Conservation (phyloP, 2,113 vertebrate genomes). For the Pelusios castaneus region DNA sequence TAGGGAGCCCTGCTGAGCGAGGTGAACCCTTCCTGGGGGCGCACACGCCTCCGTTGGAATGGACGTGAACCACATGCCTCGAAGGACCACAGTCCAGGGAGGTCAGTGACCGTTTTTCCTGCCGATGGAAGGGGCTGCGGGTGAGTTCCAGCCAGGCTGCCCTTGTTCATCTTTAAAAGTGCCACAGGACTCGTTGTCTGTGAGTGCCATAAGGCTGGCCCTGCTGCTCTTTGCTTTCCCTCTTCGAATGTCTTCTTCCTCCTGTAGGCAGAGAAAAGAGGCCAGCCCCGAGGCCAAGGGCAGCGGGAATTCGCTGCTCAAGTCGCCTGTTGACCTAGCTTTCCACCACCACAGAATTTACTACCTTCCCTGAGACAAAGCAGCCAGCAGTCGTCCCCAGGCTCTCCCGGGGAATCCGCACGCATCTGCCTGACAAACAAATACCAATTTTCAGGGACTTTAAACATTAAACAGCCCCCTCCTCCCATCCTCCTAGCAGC, state of each 20-base stretch:
- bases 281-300: constrained; percentile 42
- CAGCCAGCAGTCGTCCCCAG: background rate
- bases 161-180: no score
- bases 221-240: accelerated
- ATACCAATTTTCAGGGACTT: constrained; percentile 51
- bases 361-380: background rate
- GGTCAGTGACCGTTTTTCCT: background rate
- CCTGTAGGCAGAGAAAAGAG: background rate
- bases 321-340: background rate
- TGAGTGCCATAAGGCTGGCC: background rate
- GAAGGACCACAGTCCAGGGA: no score
- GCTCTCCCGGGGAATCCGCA: constrained; percentile 40
- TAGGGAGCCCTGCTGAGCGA: background rate
- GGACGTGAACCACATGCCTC: no score
- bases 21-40: background rate
- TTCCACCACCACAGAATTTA: background rate
- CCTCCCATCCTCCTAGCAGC: background rate
- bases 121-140: background rate
- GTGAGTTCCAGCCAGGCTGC: accelerated
- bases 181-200: no score
- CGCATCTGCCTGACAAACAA: constrained; percentile 30
- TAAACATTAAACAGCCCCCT: constrained; percentile 37
- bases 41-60: no score
- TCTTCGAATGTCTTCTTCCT: background rate
- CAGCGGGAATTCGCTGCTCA: background rate